Base-by-base conservation (phyloP, 2,797 vertebrate genomes). In the Streptopelia turtur region DNA sequence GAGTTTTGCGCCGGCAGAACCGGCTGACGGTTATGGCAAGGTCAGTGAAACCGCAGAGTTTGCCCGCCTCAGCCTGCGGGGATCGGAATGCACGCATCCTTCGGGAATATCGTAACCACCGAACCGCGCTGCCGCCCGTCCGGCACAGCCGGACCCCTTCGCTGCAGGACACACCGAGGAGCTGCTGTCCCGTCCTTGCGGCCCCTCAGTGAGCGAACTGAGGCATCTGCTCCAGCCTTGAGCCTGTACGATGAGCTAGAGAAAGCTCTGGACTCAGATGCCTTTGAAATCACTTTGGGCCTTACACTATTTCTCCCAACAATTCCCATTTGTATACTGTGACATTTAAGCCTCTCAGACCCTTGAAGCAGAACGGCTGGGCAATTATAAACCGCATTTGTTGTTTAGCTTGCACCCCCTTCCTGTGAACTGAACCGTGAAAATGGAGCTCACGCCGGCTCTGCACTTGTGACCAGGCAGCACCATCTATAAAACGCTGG, bases 271-370 rank as follows among this genome's bases (percentile, higher is more conserved):
- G 61, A 50, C 79, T 87, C 0, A 0, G 49, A 66, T 90, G 86
- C 56, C 84, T 95, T 91, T 95, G 92, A 93, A 93, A 85, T 87
- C 91, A 95, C 91, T 91, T 91, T 85, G 71, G 95, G 65, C 41
- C 66, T 70, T 45, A 22, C 63, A 24, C 22, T 81, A 43, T 83
- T 96, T 93, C 91, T 93, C 71, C 64, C 64, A 87, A 45, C 60
- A 64, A 65, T 56, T 94, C 91, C 88, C 84, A 83, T 87, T 86
- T 94, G 84, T 81, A 65, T 33, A 55, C 77, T 52, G 77, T 95
- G 95, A 95, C 88, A 95, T 95, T 96, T 95, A 65, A 92, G 80
- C 88, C 83, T 90, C 89, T 82, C 80, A 83, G 91, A 88, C 75
- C 68, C 79, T 85, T 3, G 11, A 75, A 95, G 92, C 90, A 90